Conservation (phyloP, 1,140 invertebrate species). For the Eciton burchellii region DNA sequence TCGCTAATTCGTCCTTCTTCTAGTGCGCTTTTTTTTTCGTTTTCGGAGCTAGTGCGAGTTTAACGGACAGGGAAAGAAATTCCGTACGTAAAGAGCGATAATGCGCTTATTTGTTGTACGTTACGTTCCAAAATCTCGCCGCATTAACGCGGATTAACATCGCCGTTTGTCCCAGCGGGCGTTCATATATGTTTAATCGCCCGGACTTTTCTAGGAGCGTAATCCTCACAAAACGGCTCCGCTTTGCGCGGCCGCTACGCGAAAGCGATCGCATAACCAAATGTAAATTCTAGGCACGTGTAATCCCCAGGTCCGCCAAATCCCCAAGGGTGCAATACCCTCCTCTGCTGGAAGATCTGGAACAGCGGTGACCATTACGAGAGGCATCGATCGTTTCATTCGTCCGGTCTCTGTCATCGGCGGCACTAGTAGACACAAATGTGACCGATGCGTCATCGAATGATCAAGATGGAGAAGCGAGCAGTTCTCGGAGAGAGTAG, state of each 20-base stretch:
- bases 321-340: constrained; percentile 31
- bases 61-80: constrained; percentile 9
- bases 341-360: neutral
- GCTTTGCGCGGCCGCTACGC: constrained; percentile 48
- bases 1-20: constrained; percentile 24
- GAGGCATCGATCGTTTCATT: constrained; percentile 24
- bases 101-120: constrained; percentile 48
- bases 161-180: constrained; percentile 48
- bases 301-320: constrained; percentile 49
- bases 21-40: constrained; percentile 7
- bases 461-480: neutral
- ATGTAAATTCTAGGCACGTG: constrained; percentile 61
- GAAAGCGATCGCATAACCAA: constrained; percentile 56
- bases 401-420: neutral
- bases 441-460: neutral
- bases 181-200: constrained; percentile 56
- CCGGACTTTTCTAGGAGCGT: constrained; percentile 54
- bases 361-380: constrained; percentile 41
- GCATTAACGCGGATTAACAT: constrained; percentile 55
- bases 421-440: neutral
- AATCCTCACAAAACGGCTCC: constrained; percentile 52
- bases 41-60: constrained; percentile 9
- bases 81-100: constrained; percentile 11
- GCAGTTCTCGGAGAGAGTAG: neutral
- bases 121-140: constrained; percentile 45